Evolutionary conservation across 2,113 vertebrate species (phyloP).

Genomic region (Rhinogobius similis): DNA sequence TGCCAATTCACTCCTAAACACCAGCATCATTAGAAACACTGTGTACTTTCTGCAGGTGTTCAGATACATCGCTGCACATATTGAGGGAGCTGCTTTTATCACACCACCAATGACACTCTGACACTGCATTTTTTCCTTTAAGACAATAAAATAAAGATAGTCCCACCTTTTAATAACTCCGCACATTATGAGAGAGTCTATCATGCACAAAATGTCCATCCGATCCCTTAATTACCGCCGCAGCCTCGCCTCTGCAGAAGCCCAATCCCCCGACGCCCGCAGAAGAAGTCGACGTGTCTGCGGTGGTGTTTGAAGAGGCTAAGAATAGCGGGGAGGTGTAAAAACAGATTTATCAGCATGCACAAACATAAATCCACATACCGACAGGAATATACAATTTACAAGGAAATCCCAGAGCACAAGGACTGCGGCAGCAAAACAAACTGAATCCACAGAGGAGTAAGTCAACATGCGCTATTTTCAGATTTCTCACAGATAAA

Average conservation of each 20-base stretch:
- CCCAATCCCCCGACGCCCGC: conserved; percentile 20
- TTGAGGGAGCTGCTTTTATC: no score
- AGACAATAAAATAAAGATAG: conserved; percentile 52
- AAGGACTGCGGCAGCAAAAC: neutral
- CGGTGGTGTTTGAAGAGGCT: conserved; percentile 20
- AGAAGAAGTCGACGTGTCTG: neutral
- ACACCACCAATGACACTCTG: no score
- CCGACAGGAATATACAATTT: conserved; percentile 21
- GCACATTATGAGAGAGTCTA: conserved; percentile 51
- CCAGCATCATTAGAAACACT: neutral
- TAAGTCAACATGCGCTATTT: neutral
- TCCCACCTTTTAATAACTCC: conserved; percentile 69
- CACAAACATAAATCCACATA: conserved; percentile 24
- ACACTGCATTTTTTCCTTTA: conserved; percentile 50
- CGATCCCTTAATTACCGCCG: conserved; percentile 52
- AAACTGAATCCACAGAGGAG: conserved; percentile 1
- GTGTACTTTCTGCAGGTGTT: neutral
- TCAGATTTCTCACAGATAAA: conserved; percentile 1
- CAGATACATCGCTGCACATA: neutral
- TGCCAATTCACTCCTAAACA: no score
- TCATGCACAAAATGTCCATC: conserved; percentile 38
- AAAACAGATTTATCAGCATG: conserved; percentile 44
- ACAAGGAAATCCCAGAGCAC: conserved; percentile 16
- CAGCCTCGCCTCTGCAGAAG: conserved; percentile 26
- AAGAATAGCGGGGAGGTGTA: conserved; percentile 32